phyloP scores from a whole-genome alignment of 35 echinoderm and acorn worm genomes.

The Ptychodera flava region DNA sequence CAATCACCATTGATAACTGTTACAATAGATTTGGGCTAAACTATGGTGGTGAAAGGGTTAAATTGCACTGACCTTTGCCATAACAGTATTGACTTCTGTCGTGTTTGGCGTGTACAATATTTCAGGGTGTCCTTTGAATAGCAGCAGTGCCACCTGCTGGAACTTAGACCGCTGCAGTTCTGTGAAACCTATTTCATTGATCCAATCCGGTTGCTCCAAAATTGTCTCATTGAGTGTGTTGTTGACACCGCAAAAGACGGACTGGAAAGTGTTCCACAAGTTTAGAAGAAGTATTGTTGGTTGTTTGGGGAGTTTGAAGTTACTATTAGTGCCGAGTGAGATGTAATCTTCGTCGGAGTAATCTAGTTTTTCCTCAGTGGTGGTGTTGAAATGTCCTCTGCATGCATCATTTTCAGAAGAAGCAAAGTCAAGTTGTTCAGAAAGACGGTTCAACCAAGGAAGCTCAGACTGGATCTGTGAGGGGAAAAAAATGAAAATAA shows the following conservation, averaged over 20 bases:
- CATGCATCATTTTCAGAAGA: neutral
- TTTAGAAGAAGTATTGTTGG: neutral
- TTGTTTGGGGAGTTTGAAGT: neutral
- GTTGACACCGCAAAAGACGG: neutral
- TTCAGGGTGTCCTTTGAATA: neutral
- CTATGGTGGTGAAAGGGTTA: too few relatives aligned
- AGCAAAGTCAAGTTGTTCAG: neutral
- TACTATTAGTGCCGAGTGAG: neutral
- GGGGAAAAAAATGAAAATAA: neutral
- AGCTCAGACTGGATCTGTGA: neutral
- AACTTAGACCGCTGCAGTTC: neutral
- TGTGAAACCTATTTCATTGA: neutral
- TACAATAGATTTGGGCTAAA: too few relatives aligned
- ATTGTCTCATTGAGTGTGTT: neutral
- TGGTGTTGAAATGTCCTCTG: neutral
- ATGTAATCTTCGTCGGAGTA: neutral
- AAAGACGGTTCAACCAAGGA: neutral
- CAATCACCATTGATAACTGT: too few relatives aligned
- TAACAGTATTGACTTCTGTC: neutral
- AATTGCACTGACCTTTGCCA: neutral
- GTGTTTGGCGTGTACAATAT: neutral
- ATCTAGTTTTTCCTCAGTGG: neutral
- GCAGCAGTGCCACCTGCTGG: neutral
- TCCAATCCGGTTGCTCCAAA: neutral
- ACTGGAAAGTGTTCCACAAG: neutral